Conservation (phyloP, 1,140 invertebrate genomes). For the Argopecten irradians region DNA sequence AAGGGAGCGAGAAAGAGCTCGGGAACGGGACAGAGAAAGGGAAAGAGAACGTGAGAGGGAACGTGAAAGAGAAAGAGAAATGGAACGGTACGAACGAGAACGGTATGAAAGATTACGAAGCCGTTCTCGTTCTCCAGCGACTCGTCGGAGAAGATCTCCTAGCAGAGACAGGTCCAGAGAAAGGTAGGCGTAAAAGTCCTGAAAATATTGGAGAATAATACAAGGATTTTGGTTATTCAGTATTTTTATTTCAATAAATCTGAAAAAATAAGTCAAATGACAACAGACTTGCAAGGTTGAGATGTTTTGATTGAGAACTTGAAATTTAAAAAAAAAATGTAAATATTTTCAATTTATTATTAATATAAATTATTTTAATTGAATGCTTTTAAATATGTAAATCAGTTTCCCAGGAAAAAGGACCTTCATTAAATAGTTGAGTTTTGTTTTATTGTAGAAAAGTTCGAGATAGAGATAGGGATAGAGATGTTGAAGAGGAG, state of each 20-base stretch:
- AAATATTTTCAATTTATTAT: too few relatives aligned
- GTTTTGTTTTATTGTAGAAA: not conserved
- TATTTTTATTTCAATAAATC: too few relatives aligned
- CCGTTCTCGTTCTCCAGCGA: slow-evolving; percentile 64
- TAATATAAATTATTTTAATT: too few relatives aligned
- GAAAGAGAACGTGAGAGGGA: slow-evolving; percentile 66
- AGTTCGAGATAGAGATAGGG: slow-evolving; percentile 45
- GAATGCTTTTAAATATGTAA: too few relatives aligned
- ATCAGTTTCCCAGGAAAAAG: too few relatives aligned
- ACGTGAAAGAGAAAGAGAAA: slow-evolving; percentile 62
- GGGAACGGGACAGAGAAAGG: slow-evolving; percentile 55
- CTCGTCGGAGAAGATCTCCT: slow-evolving; percentile 62
- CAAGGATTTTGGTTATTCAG: too few relatives aligned
- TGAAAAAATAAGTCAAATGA: too few relatives aligned
- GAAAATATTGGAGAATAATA: not conserved
- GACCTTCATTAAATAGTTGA: too few relatives aligned
- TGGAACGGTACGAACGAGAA: slow-evolving; percentile 59
- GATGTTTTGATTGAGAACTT: too few relatives aligned
- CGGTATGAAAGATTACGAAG: slow-evolving; percentile 54
- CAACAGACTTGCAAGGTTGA: too few relatives aligned
- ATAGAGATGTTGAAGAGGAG: slow-evolving; percentile 74
- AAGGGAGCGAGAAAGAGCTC: slow-evolving; percentile 66
- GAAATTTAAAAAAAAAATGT: too few relatives aligned
- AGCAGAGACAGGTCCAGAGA: slow-evolving; percentile 84
- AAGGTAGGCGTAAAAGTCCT: slow-evolving; percentile 49